phyloP scores from a whole-genome alignment of 2,888 invertebrate genomes.

The Ormyrus rosae region DNA sequence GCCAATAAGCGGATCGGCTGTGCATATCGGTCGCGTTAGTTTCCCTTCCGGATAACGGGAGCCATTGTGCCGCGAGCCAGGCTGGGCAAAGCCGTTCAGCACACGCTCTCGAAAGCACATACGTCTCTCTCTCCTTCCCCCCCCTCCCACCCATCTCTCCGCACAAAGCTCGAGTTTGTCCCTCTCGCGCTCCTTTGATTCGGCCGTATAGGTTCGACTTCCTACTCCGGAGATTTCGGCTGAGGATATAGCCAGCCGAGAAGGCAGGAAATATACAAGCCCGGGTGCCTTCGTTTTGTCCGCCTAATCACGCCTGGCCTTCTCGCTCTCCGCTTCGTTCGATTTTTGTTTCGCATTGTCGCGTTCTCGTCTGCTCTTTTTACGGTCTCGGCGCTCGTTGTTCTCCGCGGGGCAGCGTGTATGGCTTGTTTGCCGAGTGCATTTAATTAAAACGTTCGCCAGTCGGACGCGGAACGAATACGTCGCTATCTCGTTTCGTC shows the following conservation, averaged over 20 bases:
- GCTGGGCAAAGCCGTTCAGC: conserved; percentile 16
- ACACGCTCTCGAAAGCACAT: neutral
- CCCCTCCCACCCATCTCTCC: neutral
- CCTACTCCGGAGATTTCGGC: neutral
- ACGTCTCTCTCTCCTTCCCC: neutral
- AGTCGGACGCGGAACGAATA: conserved; percentile 23
- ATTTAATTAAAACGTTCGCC: conserved; percentile 51
- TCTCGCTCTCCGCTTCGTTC: neutral
- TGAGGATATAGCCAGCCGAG: neutral
- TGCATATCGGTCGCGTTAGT: conserved; percentile 33
- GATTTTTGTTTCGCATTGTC: conserved; percentile 33
- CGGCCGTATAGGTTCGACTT: neutral
- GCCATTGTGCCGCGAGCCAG: neutral
- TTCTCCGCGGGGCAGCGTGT: neutral
- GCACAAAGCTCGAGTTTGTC: neutral
- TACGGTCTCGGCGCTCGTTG: neutral
- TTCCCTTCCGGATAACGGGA: conserved; percentile 13
- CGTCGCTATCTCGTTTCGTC: conserved; percentile 19
- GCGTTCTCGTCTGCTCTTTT: conserved; percentile 14
- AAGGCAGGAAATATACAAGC: neutral
- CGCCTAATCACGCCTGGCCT: neutral
- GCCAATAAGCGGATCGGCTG: conserved; percentile 35
- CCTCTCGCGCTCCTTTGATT: neutral
- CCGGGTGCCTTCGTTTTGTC: neutral
- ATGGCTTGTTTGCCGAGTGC: conserved; percentile 25